Conservation (phyloP, 2,797 vertebrate species). For the Mormyrops boulengeri region DNA sequence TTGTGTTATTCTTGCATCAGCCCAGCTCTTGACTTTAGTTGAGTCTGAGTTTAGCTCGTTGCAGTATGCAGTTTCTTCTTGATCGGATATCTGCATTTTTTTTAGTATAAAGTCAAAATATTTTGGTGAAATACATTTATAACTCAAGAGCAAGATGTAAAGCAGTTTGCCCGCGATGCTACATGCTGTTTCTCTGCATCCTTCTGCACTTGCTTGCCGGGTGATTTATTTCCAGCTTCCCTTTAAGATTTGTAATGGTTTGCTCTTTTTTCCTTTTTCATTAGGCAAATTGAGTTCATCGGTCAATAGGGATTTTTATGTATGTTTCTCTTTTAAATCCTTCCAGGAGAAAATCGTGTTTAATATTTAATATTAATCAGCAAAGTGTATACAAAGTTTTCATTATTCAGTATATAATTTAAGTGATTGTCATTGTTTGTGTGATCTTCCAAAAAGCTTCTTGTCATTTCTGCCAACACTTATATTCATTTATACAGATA, state of each 20-base stretch:
- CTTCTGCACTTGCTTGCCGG: neutral
- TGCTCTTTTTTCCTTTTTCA: conserved; percentile 9
- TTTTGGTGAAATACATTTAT: neutral
- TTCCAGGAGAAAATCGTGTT: neutral
- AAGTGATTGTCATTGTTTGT: neutral
- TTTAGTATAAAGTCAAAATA: neutral
- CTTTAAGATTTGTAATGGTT: neutral
- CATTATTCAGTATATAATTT: neutral
- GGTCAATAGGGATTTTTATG: neutral
- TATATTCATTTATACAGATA: neutral
- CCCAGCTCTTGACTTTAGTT: neutral
- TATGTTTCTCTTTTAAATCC: neutral
- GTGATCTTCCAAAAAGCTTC: neutral
- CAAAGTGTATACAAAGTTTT: neutral
- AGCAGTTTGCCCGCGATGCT: neutral
- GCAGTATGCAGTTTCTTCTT: neutral
- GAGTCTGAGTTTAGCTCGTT: neutral
- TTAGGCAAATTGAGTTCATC: neutral
- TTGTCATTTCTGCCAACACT: neutral
- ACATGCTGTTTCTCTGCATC: too few relatives aligned
- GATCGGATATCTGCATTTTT: conserved; percentile 9
- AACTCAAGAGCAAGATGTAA: conserved; percentile 6
- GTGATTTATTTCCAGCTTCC: neutral
- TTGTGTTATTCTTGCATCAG: neutral
- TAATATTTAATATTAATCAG: neutral